phyloP scores from a whole-genome alignment of 2,888 invertebrate genomes.

The Osmoderma eremita region DNA sequence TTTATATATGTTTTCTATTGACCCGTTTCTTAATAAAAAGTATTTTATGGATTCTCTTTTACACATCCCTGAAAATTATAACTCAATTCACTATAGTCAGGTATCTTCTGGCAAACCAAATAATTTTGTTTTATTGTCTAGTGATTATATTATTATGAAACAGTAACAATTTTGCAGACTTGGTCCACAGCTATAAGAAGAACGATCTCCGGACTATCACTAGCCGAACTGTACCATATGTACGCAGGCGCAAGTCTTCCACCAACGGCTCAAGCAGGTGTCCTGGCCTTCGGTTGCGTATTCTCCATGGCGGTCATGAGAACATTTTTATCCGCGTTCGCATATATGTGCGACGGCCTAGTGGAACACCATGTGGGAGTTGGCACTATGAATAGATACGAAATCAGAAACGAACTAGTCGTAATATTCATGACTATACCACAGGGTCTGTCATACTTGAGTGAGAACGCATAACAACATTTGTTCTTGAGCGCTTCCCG shows the following conservation, averaged over 20 bases:
- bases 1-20: too few species aligned
- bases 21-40: too few species aligned
- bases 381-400: not conserved
- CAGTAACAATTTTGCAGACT: not conserved
- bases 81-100: too few species aligned
- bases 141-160: too few species aligned
- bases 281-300: conserved; percentile 13
- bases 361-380: not conserved
- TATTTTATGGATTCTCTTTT: too few species aligned
- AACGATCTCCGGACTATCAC: conserved; percentile 3
- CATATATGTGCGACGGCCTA: conserved; percentile 11
- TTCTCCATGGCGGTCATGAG: not conserved
- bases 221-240: conserved; percentile 37
- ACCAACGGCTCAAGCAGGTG: conserved; percentile 21
- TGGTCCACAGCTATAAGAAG: conserved; percentile 2
- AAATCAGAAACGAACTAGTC: not conserved
- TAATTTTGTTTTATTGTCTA: too few species aligned
- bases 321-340: conserved; percentile 20
- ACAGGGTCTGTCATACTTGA: conserved; percentile 20
- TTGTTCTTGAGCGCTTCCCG: not conserved
- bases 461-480: conserved; percentile 17
- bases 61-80: too few species aligned
- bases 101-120: too few species aligned
- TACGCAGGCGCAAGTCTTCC: conserved; percentile 30
- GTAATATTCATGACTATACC: conserved; percentile 36